Base-by-base conservation (phyloP, 2,113 vertebrate genomes). In the Eonycteris spelaea region DNA sequence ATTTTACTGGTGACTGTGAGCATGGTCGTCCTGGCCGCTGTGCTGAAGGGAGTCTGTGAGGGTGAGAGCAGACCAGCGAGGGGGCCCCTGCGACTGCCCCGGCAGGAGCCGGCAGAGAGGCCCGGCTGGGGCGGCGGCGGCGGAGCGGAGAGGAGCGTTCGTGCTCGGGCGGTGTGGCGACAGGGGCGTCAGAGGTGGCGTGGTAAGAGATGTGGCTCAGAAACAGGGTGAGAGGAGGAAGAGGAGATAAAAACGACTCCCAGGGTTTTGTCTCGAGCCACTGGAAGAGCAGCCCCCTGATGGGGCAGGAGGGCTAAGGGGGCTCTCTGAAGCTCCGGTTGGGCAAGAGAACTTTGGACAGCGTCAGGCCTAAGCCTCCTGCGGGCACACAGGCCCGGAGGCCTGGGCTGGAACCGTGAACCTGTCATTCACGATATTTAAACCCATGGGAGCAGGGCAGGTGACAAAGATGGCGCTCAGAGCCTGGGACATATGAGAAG, bases 141-240 rank as follows among this genome's bases (percentile, higher is more conserved):
- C 77, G 6, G 0, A 63, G 15, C 9, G 0, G 28, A 74, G 14
- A 26, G 0, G 18, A 67, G 2, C 2, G 40, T 7, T 9, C 67
- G 5, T 5, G 14, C 19, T 38, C 38, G 57, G 48, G 79, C 7
- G 30, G 13, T 2, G 4, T 26, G 40, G 0, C 16, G 18, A 59
- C 93, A 45, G 57, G 12, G 38, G 67, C 92, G 12, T 80, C 75
- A 16, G n/a, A 90, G 74, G 38, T 53, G 6, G 7, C n/a, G n/a
- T 2, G 43, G 6, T 7, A 26, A n/a, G 45, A 43, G 24, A 28
- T 5, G 35, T 22, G 18, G 65, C 45, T 48, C 45, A 35, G 26
- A 85, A n/a, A 28, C 35, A 45, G 75, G 53, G 15, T 30, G 6
- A 63, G 18, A n/a, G 11, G 51, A 51, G 19, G 18, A 38, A 30